Base-by-base conservation (phyloP, 2,888 invertebrate genomes). In the Leptopilina myrica region DNA sequence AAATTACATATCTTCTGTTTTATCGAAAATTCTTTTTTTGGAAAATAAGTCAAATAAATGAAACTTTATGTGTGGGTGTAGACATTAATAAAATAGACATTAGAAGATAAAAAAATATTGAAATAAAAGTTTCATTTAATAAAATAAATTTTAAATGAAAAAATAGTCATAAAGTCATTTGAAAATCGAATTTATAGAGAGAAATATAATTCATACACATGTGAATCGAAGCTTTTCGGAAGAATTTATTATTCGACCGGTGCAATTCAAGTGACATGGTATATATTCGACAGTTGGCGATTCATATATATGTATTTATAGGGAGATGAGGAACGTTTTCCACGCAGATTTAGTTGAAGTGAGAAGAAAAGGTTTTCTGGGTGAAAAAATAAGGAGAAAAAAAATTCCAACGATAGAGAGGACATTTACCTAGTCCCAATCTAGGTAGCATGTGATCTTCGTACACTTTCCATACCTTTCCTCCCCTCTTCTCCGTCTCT, bases 271-370 rank as follows among this genome's bases (percentile, higher is more conserved):
- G 26, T 73, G 53, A 56, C 33, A 33, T 43, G 43, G 43, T n/a
- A 33, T 26, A 73, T 73, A 56, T 69, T 12, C 46, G 53, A 53
- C 49, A 69, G 67, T 15, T 12, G 49, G 67, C 49, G 49, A 69
- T 49, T 26, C 12, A 20, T 49, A 69, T 20, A 49, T 33, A 33
- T 33, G 33, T 33, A 33, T 33, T 33, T 33, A 33, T 11, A 11
- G 12, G 49, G 6, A 6, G 12, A 46, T 20, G 20, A 15, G 26
- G 56, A 73, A 81, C 81, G 85, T 86, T 89, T 88, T 87, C 85
- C 86, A 87, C 87, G 86, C 84, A 87, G 85, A 89, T 88, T 85
- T 86, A 84, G 86, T 87, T 85, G 85, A 87, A 88, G 85, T 80
- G 78, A 84, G 84, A 79, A 80, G 79, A 79, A 77, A 75, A 78